Evolutionary conservation across 2,113 vertebrate genomes (phyloP).

Genomic region (Hyperoodon ampullatus): DNA sequence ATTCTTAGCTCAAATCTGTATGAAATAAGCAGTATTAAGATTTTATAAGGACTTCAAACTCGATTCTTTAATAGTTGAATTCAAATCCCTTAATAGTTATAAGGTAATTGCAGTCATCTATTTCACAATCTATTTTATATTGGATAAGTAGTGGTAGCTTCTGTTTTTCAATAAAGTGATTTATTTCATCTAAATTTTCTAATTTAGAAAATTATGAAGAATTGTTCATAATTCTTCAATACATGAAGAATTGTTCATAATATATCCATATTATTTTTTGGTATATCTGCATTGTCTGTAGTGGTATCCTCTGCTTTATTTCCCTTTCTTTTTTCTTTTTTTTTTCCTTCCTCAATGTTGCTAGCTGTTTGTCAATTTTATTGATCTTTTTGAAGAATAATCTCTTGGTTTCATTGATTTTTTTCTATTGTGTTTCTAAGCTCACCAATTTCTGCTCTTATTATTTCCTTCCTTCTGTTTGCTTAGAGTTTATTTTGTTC

Average conservation of each 20-base stretch:
- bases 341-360: background rate
- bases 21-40: background rate
- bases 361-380: background rate
- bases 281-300: background rate
- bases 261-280: background rate
- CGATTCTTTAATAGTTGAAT: background rate
- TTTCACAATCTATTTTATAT: background rate
- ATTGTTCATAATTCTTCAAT: background rate
- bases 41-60: background rate
- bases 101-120: background rate
- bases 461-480: conserved; percentile 25
- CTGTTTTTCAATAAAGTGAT: background rate
- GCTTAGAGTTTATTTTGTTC: conserved; percentile 2
- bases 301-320: background rate
- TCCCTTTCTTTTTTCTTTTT: background rate
- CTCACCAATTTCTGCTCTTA: conserved; percentile 28
- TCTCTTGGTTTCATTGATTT: conserved; percentile 11
- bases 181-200: background rate
- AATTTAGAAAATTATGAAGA: background rate
- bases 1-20: background rate
- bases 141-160: background rate
- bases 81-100: background rate
- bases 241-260: background rate
- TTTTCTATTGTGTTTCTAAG: conserved; percentile 24
- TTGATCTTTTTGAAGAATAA: conserved; percentile 23